Percentiles rank a stretch among this genome's conserved stretches.
Conservation (phyloP, 2,113 vertebrate species). For the Sinocyclocheilus anophthalmus region DNA sequence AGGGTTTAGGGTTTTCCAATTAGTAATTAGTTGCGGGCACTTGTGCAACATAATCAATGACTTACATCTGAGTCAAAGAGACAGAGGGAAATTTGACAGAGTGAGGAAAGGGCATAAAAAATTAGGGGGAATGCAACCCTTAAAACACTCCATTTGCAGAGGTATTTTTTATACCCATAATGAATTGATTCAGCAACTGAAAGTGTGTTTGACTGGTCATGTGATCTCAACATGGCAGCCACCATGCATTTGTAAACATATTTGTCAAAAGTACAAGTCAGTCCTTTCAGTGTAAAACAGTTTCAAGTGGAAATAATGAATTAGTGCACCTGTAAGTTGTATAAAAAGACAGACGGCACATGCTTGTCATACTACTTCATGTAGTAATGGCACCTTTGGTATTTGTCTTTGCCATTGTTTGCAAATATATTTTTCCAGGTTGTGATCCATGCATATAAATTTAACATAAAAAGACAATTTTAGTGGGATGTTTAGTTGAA, state of each 20-base stretch:
- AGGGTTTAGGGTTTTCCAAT: too few species aligned
- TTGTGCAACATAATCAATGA: too few species aligned
- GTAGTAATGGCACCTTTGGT: constrained; percentile 2
- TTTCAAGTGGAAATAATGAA: background rate
- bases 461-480: constrained; percentile 25
- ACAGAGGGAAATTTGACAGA: background rate
- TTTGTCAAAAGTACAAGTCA: background rate
- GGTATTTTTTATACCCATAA: background rate
- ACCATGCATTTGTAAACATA: constrained; percentile 5
- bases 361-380: background rate
- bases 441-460: constrained; percentile 40
- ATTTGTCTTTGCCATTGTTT: constrained; percentile 30
- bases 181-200: background rate
- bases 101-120: background rate
- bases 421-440: constrained; percentile 34
- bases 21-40: too few species aligned
- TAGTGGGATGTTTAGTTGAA: constrained; percentile 20
- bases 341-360: background rate
- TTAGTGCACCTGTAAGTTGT: background rate
- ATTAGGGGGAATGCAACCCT: too few species aligned
- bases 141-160: background rate
- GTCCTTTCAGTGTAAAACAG: background rate
- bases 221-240: background rate
- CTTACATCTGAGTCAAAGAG: too few species aligned
- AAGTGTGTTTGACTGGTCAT: background rate